These are phyloP conservation scores for Cebus imitator DNA, from an alignment of 2,113 vertebrate species.

Conservation along the genomic window DNA sequence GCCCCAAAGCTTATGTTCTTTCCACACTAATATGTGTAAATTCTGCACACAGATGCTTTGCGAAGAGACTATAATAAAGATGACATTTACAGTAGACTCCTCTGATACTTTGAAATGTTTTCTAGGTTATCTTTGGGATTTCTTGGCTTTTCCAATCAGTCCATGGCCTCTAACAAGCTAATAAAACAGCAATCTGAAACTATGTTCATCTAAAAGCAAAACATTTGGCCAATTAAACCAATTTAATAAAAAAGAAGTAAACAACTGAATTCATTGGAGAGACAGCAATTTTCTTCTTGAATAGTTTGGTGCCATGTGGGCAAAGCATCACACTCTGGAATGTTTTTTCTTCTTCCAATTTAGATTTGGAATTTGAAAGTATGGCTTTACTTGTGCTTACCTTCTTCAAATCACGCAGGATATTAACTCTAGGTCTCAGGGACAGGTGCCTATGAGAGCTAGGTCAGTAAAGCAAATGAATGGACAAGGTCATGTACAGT, in stretches of 20 bases:
- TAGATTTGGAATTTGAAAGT: background rate
- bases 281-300: background rate
- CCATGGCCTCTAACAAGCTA: constrained; percentile 5
- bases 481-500: background rate
- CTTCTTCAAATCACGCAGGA: background rate
- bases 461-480: background rate
- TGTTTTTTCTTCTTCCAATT: background rate
- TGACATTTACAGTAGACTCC: background rate
- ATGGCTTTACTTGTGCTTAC: background rate
- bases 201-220: constrained; percentile 46
- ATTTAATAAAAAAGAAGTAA: constrained; percentile 41
- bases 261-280: constrained; percentile 1
- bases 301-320: background rate
- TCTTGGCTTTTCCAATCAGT: constrained; percentile 39
- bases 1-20: background rate
- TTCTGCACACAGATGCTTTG: background rate
- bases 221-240: constrained; percentile 60
- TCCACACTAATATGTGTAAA: background rate
- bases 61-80: background rate
- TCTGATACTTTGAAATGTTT: constrained; percentile 27
- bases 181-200: constrained; percentile 15
- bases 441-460: background rate
- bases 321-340: background rate
- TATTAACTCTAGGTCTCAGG: background rate
- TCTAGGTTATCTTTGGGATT: constrained; percentile 18